Base-by-base conservation (phyloP, 2,797 vertebrate genomes). In the Rhinogobio ventralis region DNA sequence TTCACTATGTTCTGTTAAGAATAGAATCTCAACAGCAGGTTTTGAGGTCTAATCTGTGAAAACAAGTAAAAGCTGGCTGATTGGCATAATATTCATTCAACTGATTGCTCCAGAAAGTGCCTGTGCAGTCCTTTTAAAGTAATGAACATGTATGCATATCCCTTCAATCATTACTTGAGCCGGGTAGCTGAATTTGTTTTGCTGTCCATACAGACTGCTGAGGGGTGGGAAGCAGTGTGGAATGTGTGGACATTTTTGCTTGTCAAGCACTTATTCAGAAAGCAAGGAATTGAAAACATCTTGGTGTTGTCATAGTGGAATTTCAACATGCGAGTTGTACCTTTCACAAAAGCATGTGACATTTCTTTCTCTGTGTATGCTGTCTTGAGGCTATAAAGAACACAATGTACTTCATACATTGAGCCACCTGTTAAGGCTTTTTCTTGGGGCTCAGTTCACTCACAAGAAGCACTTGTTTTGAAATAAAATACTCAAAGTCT, bases 301-400 rank as follows among this genome's bases (percentile, higher is more conserved):
- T 84, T 10, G 30, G 30, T 62, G 39, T 68, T 81, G 73, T 82
- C 39, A 46, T 28, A 10, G 73, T 67, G 71, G 82, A 80, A 66
- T 79, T 64, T 25, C 57, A 71, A 55, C 64, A 69, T 14, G 46
- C 51, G 71, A 60, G 83, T 10, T 72, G 69, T 74, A 85, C 20
- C 79, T 88, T 79, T 88, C 74, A 78, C 87, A 79, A 49, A 62
- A 53, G 55, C 72, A 14, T 85, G 85, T 64, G 74, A 82, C 60
- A 71, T 72, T 60, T 80, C 42, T 62, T 30, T 68, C 75, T 62
- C 46, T 28, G 45, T 30, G 10, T 11, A n/a, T 39, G 51, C 4
- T 55, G 46, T 57, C 77, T 78, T 60, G 51, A 46, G 36, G 51
- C 5, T 39, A 25, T 45, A n/a, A 46, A 25, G 55, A 33, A 36